Conservation (phyloP, 2,888 invertebrate genomes). For the Xanthia icteritia region DNA sequence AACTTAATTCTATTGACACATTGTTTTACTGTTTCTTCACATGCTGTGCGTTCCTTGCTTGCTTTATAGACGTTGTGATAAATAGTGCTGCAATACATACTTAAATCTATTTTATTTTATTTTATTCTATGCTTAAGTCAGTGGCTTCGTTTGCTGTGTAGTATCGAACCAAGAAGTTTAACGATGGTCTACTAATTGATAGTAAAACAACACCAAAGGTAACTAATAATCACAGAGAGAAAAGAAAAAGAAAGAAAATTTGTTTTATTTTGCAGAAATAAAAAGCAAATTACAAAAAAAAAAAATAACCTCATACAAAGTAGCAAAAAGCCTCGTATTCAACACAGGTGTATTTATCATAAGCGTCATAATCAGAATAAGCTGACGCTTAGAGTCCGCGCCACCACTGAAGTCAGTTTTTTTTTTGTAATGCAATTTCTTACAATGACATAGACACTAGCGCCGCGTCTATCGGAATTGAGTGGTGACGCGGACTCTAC, state of each 20-base stretch:
- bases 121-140: neutral
- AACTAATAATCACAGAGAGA: neutral
- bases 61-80: neutral
- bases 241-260: too few species aligned
- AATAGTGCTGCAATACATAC: slow-evolving; percentile 7
- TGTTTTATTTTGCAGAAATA: too few species aligned
- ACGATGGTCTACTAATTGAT: neutral
- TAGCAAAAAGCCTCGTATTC: too few species aligned
- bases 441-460: too few species aligned
- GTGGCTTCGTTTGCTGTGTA: neutral
- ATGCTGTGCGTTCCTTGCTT: neutral
- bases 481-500: too few species aligned
- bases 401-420: too few species aligned
- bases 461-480: too few species aligned
- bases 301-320: too few species aligned
- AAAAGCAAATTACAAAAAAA: too few species aligned
- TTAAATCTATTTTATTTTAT: neutral
- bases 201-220: neutral
- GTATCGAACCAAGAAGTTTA: neutral
- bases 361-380: too few species aligned
- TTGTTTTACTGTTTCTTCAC: neutral
- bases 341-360: neutral
- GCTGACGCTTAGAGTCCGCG: too few species aligned
- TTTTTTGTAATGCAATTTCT: too few species aligned
- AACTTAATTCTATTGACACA: neutral